Evolutionary conservation across 2,113 vertebrate genomes (phyloP).

Genomic region (Lipophrys pholis): DNA sequence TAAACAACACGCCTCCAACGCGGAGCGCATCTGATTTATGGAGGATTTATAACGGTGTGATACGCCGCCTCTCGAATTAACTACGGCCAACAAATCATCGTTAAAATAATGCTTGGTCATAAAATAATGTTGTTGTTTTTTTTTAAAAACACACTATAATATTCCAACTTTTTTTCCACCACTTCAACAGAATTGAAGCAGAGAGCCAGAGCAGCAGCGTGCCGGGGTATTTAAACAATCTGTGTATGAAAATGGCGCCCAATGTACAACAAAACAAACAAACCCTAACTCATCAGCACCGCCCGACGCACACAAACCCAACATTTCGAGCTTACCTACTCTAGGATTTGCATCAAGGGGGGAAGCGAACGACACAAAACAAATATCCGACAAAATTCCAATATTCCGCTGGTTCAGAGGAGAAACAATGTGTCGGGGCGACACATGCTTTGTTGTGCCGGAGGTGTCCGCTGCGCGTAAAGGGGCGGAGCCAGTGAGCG

Average conservation of each 20-base stretch:
- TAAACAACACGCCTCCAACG: conserved; percentile 10
- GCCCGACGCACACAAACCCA: neutral
- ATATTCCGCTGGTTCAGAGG: conserved; percentile 59
- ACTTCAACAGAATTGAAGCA: neutral
- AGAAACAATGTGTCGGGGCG: conserved; percentile 58
- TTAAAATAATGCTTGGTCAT: neutral
- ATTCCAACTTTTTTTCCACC: conserved; percentile 27
- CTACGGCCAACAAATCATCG: neutral
- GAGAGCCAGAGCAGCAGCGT: conserved; percentile 20
- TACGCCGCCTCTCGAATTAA: accelerated
- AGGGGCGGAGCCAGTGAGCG: conserved; percentile 71
- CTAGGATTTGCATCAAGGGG: conserved; percentile 60
- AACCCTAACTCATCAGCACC: conserved; percentile 40
- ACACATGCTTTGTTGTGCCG: conserved; percentile 81
- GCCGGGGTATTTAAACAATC: conserved; percentile 77
- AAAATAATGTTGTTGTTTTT: too few species aligned
- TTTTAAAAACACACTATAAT: neutral
- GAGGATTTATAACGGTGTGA: neutral
- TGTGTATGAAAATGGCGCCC: conserved; percentile 82
- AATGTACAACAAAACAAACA: conserved; percentile 75
- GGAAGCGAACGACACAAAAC: conserved; percentile 18
- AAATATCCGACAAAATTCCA: conserved; percentile 31
- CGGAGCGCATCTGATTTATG: conserved; percentile 32
- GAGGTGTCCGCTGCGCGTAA: conserved; percentile 80
- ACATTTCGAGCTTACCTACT: conserved; percentile 72